Evolutionary conservation across 2,888 invertebrate genomes (phyloP).

Genomic region (Morpho achilles): DNA sequence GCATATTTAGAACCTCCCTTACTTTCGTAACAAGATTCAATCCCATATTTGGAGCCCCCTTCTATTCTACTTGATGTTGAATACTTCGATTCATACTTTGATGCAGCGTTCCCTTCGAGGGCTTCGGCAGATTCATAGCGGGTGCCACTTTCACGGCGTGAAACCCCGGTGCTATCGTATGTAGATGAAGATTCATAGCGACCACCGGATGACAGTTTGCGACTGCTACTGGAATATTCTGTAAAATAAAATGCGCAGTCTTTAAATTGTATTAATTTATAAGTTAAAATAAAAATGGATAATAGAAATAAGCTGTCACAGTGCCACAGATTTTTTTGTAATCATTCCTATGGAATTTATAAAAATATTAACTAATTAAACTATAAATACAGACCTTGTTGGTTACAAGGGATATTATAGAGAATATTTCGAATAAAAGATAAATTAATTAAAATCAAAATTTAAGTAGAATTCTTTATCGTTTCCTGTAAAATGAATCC

Average conservation of each 20-base stretch:
- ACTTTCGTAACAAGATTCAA: conserved; percentile 41
- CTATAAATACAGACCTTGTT: too few species aligned
- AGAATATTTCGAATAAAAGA: too few species aligned
- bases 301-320: too few species aligned
- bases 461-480: too few species aligned
- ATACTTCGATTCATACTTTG: conserved; percentile 64
- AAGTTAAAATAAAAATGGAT: too few species aligned
- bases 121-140: conserved; percentile 50
- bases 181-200: conserved; percentile 62
- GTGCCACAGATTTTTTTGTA: too few species aligned
- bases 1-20: conserved; percentile 42
- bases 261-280: too few species aligned
- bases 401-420: too few species aligned
- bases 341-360: too few species aligned
- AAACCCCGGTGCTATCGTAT: conserved; percentile 52
- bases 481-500: too few species aligned
- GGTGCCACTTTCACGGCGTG: conserved; percentile 62
- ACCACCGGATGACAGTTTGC: conserved; percentile 54
- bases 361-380: too few species aligned
- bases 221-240: conserved; percentile 69
- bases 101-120: conserved; percentile 51
- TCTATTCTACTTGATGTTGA: conserved; percentile 42
- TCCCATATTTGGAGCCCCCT: conserved; percentile 41
- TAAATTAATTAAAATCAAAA: too few species aligned
- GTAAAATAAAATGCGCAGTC: conserved; percentile 16